Base-by-base conservation (phyloP, 2,113 vertebrate genomes). In the Oreocharis arfaki region DNA sequence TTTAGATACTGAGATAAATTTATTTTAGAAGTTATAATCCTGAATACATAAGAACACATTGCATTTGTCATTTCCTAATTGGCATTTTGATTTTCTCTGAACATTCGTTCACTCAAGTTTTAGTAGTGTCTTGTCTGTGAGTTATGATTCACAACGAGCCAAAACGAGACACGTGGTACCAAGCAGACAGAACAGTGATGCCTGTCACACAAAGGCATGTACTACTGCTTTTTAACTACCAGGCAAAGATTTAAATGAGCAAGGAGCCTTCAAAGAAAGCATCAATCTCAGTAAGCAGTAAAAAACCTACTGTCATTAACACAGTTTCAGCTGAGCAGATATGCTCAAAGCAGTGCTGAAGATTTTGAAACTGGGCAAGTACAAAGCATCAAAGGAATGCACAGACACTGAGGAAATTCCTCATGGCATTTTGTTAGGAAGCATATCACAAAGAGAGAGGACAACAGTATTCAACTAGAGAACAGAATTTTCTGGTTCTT, bases 241-340 rank as follows among this genome's bases (percentile, higher is more conserved):
- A 73, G 61, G 49, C 44, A 82, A 91, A 79, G 87, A 85, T 89
- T 89, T 94, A 96, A 89, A 91, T 93, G 57, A 94, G 93, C 53
- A 84, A 68, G 53, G n/a, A 87, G 32, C 53, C 84, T 95, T 95
- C 91, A 93, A 71, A 89, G 81, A 57, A 79, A 71, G 23, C 61
- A 87, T 90, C 84, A 53, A 5, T 82, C 57, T 91, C 67, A 80
- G 46, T 44, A 76, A 84, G 81, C 57, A 83, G n/a, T 71, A 70
- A 70, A 90, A 83, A 86, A 41, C 6, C 65, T 63, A 13, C 61
- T 84, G 37, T 73, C 70, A 50, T 61, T 85, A 79, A 64, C 70
- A 79, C 10, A 28, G 22, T 50, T 94, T 91, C 89, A 91, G 10
- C 67, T 91, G 74, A 91, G 53, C 41, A 84, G 57, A 53, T 14